These are phyloP conservation scores for Coreoperca whiteheadi DNA, from an alignment of 2,113 vertebrate species.

Conservation along the genomic window DNA sequence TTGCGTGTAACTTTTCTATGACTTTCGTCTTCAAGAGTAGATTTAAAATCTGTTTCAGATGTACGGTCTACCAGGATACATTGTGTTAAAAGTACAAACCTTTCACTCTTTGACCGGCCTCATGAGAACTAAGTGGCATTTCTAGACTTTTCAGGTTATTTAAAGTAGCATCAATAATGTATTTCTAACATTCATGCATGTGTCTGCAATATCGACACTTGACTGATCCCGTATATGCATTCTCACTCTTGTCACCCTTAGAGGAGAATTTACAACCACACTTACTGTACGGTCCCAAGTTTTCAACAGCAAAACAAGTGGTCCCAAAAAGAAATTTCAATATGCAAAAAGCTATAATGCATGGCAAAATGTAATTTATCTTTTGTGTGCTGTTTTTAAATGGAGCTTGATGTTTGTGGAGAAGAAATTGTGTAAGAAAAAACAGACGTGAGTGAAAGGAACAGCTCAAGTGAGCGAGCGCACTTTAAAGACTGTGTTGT, in stretches of 20 bases:
- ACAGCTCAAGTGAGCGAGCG: slow-evolving; percentile 65
- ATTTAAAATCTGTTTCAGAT: slow-evolving; percentile 29
- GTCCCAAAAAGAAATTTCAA: slow-evolving; percentile 74
- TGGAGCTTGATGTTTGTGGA: slow-evolving; percentile 49
- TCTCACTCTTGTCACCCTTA: slow-evolving; percentile 28
- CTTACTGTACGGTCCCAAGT: slow-evolving; percentile 53
- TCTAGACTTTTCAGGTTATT: slow-evolving; percentile 50
- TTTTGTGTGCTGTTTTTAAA: slow-evolving; percentile 68
- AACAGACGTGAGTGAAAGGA: slow-evolving; percentile 42
- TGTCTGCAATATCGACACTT: slow-evolving; percentile 52
- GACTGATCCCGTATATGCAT: slow-evolving; percentile 56
- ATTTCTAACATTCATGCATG: slow-evolving; percentile 51
- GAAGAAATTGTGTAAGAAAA: slow-evolving; percentile 25
- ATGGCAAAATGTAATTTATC: slow-evolving; percentile 59
- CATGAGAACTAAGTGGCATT: slow-evolving; percentile 46
- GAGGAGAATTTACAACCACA: slow-evolving; percentile 17
- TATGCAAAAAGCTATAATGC: slow-evolving; percentile 74
- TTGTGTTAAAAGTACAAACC: slow-evolving; percentile 18
- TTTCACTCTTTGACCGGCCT: slow-evolving; percentile 40
- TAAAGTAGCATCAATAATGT: slow-evolving; percentile 63
- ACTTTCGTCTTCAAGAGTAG: slow-evolving; percentile 37
- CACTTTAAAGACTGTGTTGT: slow-evolving; percentile 80
- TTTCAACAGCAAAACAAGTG: slow-evolving; percentile 59
- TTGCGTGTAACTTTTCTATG: slow-evolving; percentile 37
- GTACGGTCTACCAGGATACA: slow-evolving; percentile 19